Evolutionary conservation across 1,140 invertebrate genomes (phyloP), one percentile per base, ranked within the genome.

Genomic region (Neodiprion fabricii): DNA sequence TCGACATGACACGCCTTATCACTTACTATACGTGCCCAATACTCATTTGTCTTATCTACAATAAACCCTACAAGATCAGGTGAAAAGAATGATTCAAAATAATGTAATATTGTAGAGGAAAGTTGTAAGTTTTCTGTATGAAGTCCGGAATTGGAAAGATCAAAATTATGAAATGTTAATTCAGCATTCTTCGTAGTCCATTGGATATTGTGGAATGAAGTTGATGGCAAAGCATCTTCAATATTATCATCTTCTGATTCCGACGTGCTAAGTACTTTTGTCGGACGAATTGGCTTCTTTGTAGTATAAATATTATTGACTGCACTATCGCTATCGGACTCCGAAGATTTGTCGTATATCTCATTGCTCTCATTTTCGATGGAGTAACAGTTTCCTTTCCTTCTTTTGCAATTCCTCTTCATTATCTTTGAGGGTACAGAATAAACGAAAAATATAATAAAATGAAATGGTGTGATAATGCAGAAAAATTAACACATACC

Each of bases 291-390:
- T 74, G 47, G 40, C 47, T 71, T 74, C 11, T n/a, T 74, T 66
- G n/a, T 74, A 50, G 73, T 12, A 74, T 48, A 74, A 71, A 14
- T 71, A 74, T 74, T 74, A 71, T 74, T 74, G 70, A 74, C 47
- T 53, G 7, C 66, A 73, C 7, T 73, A 73, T 69, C 21, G 21
- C 72, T 73, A 73, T 73, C 72, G 21, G 67, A 40, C 40, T 67
- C 11, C 28, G 65, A 74, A 47, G 67, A 70, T 5, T 74, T 74
- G 65, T 47, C 67, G 12, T 47, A 61, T 40, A 17, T 74, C 1
- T 28, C 73, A n/a, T 70, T 12, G 48, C 9, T 47, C 67, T 74
- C 23, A 21, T 74, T 74, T 74, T 70, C 67, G 61, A 73, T 69
- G 11, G 17, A 21, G 17, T 53, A 23, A 1, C 17, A 53, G 48